Conservation (phyloP, 2,797 vertebrate species). For the Pseudocheirus occidentalis region DNA sequence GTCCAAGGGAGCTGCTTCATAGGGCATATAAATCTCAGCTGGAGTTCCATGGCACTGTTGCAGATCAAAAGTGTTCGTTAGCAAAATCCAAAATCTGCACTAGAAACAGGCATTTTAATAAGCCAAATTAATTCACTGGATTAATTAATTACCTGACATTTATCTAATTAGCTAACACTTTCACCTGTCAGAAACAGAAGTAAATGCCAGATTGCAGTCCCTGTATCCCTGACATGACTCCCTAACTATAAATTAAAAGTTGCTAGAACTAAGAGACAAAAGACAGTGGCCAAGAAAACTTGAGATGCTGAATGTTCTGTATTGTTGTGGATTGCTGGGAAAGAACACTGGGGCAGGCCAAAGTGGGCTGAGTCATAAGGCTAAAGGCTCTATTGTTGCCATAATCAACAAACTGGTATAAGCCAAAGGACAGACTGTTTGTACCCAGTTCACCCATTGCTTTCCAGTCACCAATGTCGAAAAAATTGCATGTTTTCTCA, state of each 20-base stretch:
- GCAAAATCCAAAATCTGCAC: slow-evolving; percentile 48
- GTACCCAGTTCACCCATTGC: background rate
- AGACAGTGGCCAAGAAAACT: background rate
- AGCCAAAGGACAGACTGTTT: background rate
- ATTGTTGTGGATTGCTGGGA: background rate
- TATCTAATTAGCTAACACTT: slow-evolving; percentile 72
- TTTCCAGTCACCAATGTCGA: background rate
- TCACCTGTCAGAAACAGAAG: slow-evolving; percentile 51
- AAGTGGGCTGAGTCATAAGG: background rate
- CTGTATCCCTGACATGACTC: slow-evolving; percentile 33
- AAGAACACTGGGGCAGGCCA: background rate
- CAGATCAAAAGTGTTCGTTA: slow-evolving; percentile 23
- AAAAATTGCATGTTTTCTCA: background rate
- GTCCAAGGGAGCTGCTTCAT: background rate
- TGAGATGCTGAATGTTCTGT: background rate
- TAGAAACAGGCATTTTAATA: slow-evolving; percentile 53
- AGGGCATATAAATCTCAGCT: background rate
- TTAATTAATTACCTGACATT: slow-evolving; percentile 71
- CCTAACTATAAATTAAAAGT: slow-evolving; percentile 46
- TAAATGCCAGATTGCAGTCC: slow-evolving; percentile 55
- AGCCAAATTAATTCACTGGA: slow-evolving; percentile 58
- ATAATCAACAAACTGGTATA: background rate
- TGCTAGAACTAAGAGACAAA: background rate
- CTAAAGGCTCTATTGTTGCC: background rate
- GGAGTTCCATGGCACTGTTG: background rate